These are phyloP conservation scores for Holothuria leucospilota DNA, from an alignment of 53 echinoderm and acorn worm species.

Conservation along the genomic window DNA sequence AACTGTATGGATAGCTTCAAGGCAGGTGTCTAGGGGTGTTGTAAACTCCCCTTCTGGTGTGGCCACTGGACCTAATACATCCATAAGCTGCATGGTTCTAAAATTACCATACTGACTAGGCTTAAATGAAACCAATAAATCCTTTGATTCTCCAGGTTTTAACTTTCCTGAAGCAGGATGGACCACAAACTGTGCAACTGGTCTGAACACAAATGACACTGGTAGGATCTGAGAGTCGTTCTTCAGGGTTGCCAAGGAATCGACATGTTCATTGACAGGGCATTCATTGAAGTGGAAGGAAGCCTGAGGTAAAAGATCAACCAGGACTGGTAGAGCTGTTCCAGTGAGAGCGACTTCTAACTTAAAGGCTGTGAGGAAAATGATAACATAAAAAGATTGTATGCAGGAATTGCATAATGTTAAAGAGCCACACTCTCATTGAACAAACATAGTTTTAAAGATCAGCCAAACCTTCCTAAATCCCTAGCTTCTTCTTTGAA, in stretches of 20 bases:
- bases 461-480: no score
- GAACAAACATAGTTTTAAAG: neutral
- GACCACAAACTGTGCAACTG: slow-evolving; percentile 87
- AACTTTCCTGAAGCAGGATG: slow-evolving; percentile 86
- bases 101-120: slow-evolving; percentile 97
- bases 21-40: slow-evolving; percentile 66
- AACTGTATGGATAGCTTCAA: slow-evolving; percentile 81
- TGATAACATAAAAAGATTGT: neutral
- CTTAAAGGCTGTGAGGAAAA: slow-evolving; percentile 62
- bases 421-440: neutral
- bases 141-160: slow-evolving; percentile 82
- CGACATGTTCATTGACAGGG: slow-evolving; percentile 86
- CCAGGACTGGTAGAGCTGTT: slow-evolving; percentile 90
- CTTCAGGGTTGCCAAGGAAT: slow-evolving; percentile 82
- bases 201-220: slow-evolving; percentile 80
- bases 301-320: slow-evolving; percentile 82
- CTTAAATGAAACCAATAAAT: slow-evolving; percentile 96
- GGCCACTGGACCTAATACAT: slow-evolving; percentile 82
- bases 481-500: no score
- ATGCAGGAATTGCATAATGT: neutral
- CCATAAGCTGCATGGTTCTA: slow-evolving; percentile 74
- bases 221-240: slow-evolving; percentile 89
- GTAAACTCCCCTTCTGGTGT: slow-evolving; percentile 60
- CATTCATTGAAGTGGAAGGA: slow-evolving; percentile 92
- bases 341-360: slow-evolving; percentile 93